Evolutionary conservation across 1,140 invertebrate species (phyloP).

Genomic region (Drosophila pseudoobscura): DNA sequence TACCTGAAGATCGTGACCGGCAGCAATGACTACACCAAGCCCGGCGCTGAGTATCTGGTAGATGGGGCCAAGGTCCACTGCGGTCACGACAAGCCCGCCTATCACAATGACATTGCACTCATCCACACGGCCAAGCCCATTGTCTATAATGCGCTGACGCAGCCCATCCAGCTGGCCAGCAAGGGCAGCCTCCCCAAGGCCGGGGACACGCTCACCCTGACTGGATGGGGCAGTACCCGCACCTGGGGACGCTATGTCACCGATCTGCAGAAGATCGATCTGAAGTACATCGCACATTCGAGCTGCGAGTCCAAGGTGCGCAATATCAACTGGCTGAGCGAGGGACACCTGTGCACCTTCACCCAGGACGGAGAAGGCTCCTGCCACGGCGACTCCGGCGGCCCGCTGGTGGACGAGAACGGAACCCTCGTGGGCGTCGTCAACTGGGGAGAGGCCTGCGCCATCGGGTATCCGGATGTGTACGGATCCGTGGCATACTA

Average conservation of each 20-base stretch:
- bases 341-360: constrained; percentile 85
- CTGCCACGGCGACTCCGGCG: constrained; percentile 85
- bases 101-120: constrained; percentile 85
- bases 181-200: constrained; percentile 37
- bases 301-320: constrained; percentile 51
- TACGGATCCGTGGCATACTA: constrained; percentile 83
- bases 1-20: constrained; percentile 73
- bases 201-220: constrained; percentile 82
- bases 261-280: constrained; percentile 68
- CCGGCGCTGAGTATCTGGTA: constrained; percentile 63
- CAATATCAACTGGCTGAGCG: constrained; percentile 57
- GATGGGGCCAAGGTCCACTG: constrained; percentile 63
- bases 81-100: constrained; percentile 68
- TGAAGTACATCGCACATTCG: constrained; percentile 51
- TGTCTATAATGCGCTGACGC: constrained; percentile 79
- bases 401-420: constrained; percentile 81
- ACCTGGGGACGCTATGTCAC: constrained; percentile 69
- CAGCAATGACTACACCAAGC: constrained; percentile 61
- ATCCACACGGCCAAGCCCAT: constrained; percentile 83
- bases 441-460: constrained; percentile 85
- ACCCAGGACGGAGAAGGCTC: constrained; percentile 85
- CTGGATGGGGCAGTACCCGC: constrained; percentile 84
- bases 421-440: constrained; percentile 83
- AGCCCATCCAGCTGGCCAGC: constrained; percentile 75
- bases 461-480: constrained; percentile 84